Conservation (phyloP, 2,797 vertebrate genomes). For the Anguilla marmorata region DNA sequence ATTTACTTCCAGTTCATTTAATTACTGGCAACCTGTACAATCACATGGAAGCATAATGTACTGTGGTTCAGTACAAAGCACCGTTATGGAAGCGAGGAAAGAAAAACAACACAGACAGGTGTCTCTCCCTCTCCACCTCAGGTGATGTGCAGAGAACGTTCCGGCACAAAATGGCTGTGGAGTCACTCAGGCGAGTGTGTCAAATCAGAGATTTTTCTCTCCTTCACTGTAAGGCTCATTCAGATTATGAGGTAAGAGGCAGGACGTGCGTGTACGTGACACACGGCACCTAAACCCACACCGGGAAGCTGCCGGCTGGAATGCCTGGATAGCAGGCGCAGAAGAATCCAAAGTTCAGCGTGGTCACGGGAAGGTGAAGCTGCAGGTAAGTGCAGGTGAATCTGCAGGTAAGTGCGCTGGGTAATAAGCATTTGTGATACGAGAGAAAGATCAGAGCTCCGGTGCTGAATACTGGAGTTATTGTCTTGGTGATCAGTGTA, state of each 20-base stretch:
- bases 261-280: neutral
- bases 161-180: neutral
- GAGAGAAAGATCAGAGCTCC: neutral
- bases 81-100: neutral
- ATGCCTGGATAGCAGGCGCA: neutral
- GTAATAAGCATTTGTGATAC: neutral
- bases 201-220: neutral
- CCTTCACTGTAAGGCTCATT: neutral
- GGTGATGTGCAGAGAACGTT: neutral
- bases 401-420: neutral
- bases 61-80: neutral
- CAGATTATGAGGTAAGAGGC: neutral
- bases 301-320: neutral
- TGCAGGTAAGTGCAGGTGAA: neutral
- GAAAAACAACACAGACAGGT: neutral
- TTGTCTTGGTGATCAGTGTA: neutral
- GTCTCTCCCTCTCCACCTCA: neutral
- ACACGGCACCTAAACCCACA: neutral
- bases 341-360: neutral
- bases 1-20: neutral
- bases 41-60: neutral
- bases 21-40: neutral
- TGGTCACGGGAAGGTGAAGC: neutral
- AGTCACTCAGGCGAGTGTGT: neutral
- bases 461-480: neutral